phyloP scores from a whole-genome alignment of 2,113 vertebrate species.

The Hiodon tergisus region DNA sequence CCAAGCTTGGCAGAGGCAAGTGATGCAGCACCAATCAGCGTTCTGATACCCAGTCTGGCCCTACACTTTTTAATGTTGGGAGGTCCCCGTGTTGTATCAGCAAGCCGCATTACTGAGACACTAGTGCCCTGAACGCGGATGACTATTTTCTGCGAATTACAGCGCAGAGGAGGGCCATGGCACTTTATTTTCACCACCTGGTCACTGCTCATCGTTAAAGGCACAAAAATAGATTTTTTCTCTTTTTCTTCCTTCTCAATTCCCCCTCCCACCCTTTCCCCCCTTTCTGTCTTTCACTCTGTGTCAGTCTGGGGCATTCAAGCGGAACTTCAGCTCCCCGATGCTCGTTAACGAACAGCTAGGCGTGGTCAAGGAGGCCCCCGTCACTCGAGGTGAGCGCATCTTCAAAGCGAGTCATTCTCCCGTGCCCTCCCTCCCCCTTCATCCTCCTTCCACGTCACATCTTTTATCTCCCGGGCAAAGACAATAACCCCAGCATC shows the following conservation, averaged over 20 bases:
- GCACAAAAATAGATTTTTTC: neutral
- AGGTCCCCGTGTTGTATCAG: too few species aligned
- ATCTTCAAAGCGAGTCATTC: neutral
- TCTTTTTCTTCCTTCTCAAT: neutral
- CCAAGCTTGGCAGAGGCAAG: too few species aligned
- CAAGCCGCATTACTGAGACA: too few species aligned
- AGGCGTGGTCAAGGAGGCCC: slow-evolving; percentile 65
- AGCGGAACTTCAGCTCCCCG: slow-evolving; percentile 85
- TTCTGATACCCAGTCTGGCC: too few species aligned
- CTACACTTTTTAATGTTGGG: too few species aligned
- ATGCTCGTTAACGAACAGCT: slow-evolving; percentile 73
- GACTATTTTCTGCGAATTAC: neutral
- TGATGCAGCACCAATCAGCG: too few species aligned
- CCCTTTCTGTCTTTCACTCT: slow-evolving; percentile 27
- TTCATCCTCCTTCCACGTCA: too few species aligned
- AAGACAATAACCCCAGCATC: neutral
- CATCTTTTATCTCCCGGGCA: neutral
- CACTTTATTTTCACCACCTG: neutral
- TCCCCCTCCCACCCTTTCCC: neutral
- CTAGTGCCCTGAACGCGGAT: neutral
- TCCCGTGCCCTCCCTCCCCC: neutral
- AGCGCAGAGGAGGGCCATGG: neutral
- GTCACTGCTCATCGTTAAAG: neutral
- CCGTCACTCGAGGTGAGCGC: slow-evolving; percentile 59
- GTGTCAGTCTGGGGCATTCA: slow-evolving; percentile 76